Evolutionary conservation across 2,113 vertebrate genomes (phyloP), one percentile per base, ranked within the genome.

Genomic region (Nycticebus coucang): DNA sequence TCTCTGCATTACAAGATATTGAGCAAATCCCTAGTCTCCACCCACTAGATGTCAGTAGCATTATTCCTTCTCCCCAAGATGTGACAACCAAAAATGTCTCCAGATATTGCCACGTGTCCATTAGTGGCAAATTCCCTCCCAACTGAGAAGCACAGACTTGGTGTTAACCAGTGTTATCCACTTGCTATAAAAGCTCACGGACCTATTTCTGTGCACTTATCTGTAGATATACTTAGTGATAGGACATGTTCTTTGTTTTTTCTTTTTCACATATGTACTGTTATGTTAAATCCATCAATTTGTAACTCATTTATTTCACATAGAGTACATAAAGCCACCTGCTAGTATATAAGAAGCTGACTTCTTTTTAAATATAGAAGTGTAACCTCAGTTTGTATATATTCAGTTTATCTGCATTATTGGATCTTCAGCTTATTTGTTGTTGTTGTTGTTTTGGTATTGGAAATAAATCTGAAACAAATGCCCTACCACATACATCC

Each of bases 291-390:
- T 55, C 13, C 6, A 62, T 80, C 21, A 30, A 33, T 87, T 80
- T 92, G 57, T 62, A 68, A 53, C 5, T 75, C 90, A n/a, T 15
- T 59, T 82, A n/a, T 72, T 57, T 91, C n/a, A 60, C 30, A 85
- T 74, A 71, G 22, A 41, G 50, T 28, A 53, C 55, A 30, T 74
- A 30, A 95, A 50, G 45, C 45, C 45, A 62, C 13, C 77, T 62
- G 30, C 17, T 88, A 35, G 35, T 92, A 55, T 11, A 6, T 41
- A 80, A 7, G 10, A 96, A 89, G 15, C 41, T 59, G 5, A 78
- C 2, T 62, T 41, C 5, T 30, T 5, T 22, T 3, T 5, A 81
- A 80, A 35, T 69, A 45, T 69, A 64, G 5, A 10, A 59, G 10
- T 53, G 1, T n/a, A 60, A 75, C 81, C 33, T 77, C 69, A 45